phyloP scores from a whole-genome alignment of 2,797 vertebrate species.

The Onychomys leucogaster region DNA sequence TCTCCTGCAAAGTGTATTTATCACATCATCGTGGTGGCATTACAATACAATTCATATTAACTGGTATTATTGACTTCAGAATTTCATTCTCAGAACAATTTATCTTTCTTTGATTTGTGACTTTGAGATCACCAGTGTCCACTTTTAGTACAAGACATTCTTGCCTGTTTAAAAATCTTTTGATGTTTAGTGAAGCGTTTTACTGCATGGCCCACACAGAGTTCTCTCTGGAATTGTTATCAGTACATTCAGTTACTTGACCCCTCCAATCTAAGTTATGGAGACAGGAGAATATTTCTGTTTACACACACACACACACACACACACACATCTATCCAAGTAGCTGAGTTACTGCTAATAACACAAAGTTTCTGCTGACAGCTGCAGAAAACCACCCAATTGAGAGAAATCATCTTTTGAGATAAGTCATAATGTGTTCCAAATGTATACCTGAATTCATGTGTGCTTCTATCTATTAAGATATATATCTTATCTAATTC shows the following conservation, averaged over 20 bases:
- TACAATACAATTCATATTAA: slow-evolving; percentile 46
- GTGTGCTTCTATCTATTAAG: not conserved
- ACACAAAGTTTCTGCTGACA: slow-evolving; percentile 1
- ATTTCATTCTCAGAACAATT: slow-evolving; percentile 36
- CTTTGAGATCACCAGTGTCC: slow-evolving; percentile 46
- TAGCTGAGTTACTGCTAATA: slow-evolving; percentile 35
- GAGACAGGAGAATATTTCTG: not conserved
- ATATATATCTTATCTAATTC: not conserved
- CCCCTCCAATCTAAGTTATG: slow-evolving; percentile 32
- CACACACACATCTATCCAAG: not conserved
- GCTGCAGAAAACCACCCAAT: not conserved
- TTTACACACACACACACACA: not conserved
- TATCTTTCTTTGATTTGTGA: slow-evolving; percentile 49
- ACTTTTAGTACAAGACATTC: slow-evolving; percentile 61
- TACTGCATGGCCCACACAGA: slow-evolving; percentile 67
- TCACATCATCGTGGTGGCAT: not conserved
- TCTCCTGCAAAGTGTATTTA: not conserved
- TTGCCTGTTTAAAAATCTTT: slow-evolving; percentile 70
- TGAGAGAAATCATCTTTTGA: not conserved
- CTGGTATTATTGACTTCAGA: slow-evolving; percentile 37
- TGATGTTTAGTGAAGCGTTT: slow-evolving; percentile 78
- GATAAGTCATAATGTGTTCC: not conserved
- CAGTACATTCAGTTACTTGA: slow-evolving; percentile 56
- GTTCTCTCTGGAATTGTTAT: slow-evolving; percentile 35
- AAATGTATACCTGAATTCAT: not conserved